Evolutionary conservation across 2,888 invertebrate species (phyloP).

Genomic region (Machimus rusticus): DNA sequence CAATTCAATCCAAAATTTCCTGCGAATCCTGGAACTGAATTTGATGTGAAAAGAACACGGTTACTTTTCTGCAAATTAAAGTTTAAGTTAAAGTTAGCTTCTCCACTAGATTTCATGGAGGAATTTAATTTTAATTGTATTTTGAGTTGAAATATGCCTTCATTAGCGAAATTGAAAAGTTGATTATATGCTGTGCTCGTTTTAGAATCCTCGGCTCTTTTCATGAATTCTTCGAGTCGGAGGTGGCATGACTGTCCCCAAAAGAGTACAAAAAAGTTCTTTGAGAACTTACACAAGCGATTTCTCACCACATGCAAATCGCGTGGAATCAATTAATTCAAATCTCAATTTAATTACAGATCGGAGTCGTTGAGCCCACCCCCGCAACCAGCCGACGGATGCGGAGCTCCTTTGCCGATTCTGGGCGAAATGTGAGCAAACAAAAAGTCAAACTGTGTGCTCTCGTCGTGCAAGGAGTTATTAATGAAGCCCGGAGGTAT

Average conservation of each 20-base stretch:
- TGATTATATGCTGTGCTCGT: neutral
- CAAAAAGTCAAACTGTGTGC: slow-evolving; percentile 41
- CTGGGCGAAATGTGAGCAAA: slow-evolving; percentile 3
- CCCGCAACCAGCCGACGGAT: neutral
- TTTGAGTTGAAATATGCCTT: neutral
- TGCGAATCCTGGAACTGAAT: too few species aligned
- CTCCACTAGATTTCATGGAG: too few species aligned
- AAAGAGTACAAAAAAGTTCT: neutral
- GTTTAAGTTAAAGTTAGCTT: too few species aligned
- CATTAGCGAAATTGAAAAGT: neutral
- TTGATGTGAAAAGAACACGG: too few species aligned
- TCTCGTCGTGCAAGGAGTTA: slow-evolving; percentile 41
- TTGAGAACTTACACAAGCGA: neutral
- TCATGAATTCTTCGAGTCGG: neutral
- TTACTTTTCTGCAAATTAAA: too few species aligned
- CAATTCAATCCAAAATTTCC: too few species aligned
- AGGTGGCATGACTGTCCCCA: neutral
- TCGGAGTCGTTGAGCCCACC: neutral
- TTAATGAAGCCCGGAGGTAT: slow-evolving; percentile 43
- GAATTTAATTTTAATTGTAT: neutral
- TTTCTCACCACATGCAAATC: slow-evolving; percentile 6
- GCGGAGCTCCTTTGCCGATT: neutral
- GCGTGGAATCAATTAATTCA: slow-evolving; percentile 11
- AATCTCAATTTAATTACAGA: slow-evolving; percentile 33
- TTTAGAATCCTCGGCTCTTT: neutral